These are phyloP conservation scores for Eupeodes corollae DNA, from an alignment of 1,140 invertebrate species.

Conservation along the genomic window DNA sequence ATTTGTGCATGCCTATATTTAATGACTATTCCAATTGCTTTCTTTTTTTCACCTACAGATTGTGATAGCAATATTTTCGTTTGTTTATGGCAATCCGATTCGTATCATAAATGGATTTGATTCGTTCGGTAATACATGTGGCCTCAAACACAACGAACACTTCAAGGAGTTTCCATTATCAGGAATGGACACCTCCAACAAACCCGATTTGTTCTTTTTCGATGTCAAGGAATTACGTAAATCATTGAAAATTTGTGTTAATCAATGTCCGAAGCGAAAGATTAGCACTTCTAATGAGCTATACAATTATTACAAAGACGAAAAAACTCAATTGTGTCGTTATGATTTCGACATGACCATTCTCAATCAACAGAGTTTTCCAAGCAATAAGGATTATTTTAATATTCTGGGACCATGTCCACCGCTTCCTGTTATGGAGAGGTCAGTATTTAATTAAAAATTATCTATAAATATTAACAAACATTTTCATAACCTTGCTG, in stretches of 20 bases:
- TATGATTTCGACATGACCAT: slow-evolving; percentile 55
- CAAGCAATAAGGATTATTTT: slow-evolving; percentile 41
- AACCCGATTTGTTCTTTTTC: slow-evolving; percentile 74
- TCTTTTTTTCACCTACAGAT: slow-evolving; percentile 45
- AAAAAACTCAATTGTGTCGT: slow-evolving; percentile 59
- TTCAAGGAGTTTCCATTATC: slow-evolving; percentile 62
- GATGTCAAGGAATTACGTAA: slow-evolving; percentile 62
- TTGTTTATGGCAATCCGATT: slow-evolving; percentile 78
- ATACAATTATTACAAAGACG: slow-evolving; percentile 59
- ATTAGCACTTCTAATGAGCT: slow-evolving; percentile 56
- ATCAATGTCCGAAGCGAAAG: slow-evolving; percentile 64
- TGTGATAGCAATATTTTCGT: slow-evolving; percentile 74
- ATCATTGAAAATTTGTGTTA: slow-evolving; percentile 80
- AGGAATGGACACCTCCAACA: slow-evolving; percentile 68
- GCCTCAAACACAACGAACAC: slow-evolving; percentile 63
- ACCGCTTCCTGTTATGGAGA: slow-evolving; percentile 55
- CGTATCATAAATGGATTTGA: slow-evolving; percentile 86
- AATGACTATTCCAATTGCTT: slow-evolving; percentile 19
- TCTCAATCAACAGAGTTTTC: slow-evolving; percentile 18
- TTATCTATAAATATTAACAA: neutral
- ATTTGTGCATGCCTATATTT: slow-evolving; percentile 15
- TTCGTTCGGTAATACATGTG: slow-evolving; percentile 93
- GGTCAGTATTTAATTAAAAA: slow-evolving; percentile 18
- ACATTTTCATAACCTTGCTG: neutral
- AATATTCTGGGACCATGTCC: slow-evolving; percentile 61